phyloP scores from a whole-genome alignment of 2,888 invertebrate species.

The Thymelicus lineola region DNA sequence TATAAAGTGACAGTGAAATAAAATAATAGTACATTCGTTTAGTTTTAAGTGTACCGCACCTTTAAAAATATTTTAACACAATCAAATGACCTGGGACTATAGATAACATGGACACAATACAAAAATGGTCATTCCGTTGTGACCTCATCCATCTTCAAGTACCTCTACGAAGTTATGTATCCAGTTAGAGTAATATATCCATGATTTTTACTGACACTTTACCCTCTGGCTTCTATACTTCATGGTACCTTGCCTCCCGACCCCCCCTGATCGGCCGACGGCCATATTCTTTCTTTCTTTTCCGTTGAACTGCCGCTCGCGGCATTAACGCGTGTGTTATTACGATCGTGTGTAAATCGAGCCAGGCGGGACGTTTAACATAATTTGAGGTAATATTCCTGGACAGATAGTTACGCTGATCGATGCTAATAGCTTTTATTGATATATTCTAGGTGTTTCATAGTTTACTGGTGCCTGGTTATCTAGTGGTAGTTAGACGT shows the following conservation, averaged over 20 bases:
- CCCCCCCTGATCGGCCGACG: conserved; percentile 37
- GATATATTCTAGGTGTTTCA: conserved; percentile 75
- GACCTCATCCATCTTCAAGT: too few species aligned
- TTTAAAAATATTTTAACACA: too few species aligned
- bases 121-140: too few species aligned
- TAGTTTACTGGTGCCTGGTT: conserved; percentile 59
- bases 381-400: conserved; percentile 72
- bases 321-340: conserved; percentile 58
- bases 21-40: too few species aligned
- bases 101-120: too few species aligned
- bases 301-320: conserved; percentile 46
- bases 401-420: conserved; percentile 76
- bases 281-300: conserved; percentile 48
- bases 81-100: too few species aligned
- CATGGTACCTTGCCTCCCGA: conserved; percentile 4
- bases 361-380: conserved; percentile 65
- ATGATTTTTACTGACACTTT: too few species aligned
- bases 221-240: too few species aligned
- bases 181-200: too few species aligned
- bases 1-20: too few species aligned
- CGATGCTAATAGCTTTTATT: conserved; percentile 82
- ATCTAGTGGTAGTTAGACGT: conserved; percentile 61
- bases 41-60: too few species aligned
- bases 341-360: conserved; percentile 56
- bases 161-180: too few species aligned